Conservation (phyloP, 2,888 invertebrate species). For the Nasonia oneida region DNA sequence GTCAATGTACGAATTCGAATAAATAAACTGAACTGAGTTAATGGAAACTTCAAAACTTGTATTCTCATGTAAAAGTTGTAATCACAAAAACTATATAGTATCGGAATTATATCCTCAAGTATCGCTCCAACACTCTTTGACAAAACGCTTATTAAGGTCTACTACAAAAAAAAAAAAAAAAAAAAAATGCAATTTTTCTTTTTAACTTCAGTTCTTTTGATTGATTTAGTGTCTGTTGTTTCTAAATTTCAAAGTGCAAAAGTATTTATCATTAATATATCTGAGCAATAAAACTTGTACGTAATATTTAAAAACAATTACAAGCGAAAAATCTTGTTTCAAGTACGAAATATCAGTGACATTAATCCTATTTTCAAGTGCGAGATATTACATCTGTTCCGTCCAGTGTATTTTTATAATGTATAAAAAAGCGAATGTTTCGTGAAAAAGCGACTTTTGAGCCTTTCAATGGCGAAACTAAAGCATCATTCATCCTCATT, state of each 20-base stretch:
- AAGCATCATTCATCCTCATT: not conserved
- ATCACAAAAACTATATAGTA: conserved; percentile 26
- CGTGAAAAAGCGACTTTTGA: conserved; percentile 25
- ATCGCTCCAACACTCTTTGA: conserved; percentile 34
- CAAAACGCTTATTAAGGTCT: conserved; percentile 23
- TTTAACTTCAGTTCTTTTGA: conserved; percentile 17
- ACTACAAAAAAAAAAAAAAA: no score
- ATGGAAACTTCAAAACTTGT: conserved; percentile 31
- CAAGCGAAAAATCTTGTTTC: conserved; percentile 10
- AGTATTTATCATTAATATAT: not conserved
- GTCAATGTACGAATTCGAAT: conserved; percentile 35
- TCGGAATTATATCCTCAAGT: conserved; percentile 17
- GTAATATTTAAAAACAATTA: conserved; percentile 33
- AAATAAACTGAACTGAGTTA: conserved; percentile 51
- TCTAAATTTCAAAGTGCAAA: not conserved
- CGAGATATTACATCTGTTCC: conserved; percentile 69
- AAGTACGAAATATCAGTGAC: not conserved
- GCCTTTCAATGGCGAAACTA: not conserved
- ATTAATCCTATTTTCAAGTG: conserved; percentile 26
- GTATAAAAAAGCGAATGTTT: conserved; percentile 38
- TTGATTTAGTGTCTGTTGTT: not conserved
- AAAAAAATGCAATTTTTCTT: not conserved
- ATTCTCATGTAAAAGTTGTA: conserved; percentile 35
- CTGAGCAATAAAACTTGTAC: conserved; percentile 21
- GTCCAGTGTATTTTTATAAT: conserved; percentile 76